Evolutionary conservation across 2,888 invertebrate genomes (phyloP), one percentile per base, ranked within the genome.

Genomic region (Panorpa germanica): DNA sequence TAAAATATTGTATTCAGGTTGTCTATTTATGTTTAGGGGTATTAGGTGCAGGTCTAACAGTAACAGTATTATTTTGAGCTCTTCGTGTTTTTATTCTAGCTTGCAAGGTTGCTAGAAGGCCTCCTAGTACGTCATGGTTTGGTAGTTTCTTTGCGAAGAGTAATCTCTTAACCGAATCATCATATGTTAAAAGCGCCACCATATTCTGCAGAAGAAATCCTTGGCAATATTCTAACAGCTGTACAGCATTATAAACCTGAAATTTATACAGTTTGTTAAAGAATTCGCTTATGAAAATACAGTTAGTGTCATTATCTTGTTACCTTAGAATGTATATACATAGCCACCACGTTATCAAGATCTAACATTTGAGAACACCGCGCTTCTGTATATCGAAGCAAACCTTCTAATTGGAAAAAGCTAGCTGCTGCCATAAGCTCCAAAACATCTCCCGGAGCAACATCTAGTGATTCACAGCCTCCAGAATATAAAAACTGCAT

Each of bases 401-500:
- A 57, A 3, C 82, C 82, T 44, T 86, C 74, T 41, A 90, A 56
- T 48, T 86, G 85, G 55, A 88, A 90, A 58, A 86, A 86, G 42
- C 85, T 81, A 1, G 88, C 85, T 0, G 88, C 88, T 2, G 86
- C 85, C 68, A 90, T 76, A 29, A 90, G 58, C 49, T 88, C 86
- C 38, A 88, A 55, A 28, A 88, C 77, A 45, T 86, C 86, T 33
- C 67, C 65, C 35, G 76, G 73, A 4, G 77, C 73, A 3, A 83
- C 74, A 39, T 77, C 73, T 31, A 85, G 57, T 2, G 70, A 70
- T 29, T 72, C 68, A 46, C 82, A 83, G 11, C 85, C 83, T 4
- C 88, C 88, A 43, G 83, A 81, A 55, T 90, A 90, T 29, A 90
- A 60, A 54, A 82, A 88, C 52, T 86, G 82, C 86, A 90, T 88